Evolutionary conservation across 2,113 vertebrate genomes (phyloP).

Genomic region (Sinosuthora webbiana): DNA sequence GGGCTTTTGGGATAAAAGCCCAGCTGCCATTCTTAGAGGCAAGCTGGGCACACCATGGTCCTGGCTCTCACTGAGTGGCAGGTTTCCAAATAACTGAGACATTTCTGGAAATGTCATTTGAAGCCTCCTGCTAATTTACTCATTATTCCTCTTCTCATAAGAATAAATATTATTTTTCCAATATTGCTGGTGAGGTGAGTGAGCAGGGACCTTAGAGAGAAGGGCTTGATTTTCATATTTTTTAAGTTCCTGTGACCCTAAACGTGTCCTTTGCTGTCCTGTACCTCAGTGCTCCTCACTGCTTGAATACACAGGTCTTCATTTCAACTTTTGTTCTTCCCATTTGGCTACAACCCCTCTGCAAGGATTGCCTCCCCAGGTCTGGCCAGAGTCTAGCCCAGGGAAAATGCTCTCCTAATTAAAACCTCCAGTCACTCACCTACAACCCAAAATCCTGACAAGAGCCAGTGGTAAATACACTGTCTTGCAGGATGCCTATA

Average conservation of each 20-base stretch:
- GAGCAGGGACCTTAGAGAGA: background rate
- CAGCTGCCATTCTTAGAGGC: background rate
- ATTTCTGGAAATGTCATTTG: background rate
- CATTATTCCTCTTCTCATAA: background rate
- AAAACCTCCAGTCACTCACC: background rate
- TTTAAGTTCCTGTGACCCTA: background rate
- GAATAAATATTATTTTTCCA: background rate
- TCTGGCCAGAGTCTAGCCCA: background rate
- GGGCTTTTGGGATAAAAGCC: background rate
- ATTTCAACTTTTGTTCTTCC: background rate
- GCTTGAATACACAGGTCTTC: background rate
- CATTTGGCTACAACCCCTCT: background rate
- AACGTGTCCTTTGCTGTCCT: accelerated
- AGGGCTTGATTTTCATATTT: background rate
- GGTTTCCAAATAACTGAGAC: background rate
- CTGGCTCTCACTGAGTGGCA: background rate
- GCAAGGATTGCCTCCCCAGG: background rate
- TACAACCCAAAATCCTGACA: background rate
- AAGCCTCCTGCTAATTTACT: background rate
- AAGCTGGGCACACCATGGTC: background rate
- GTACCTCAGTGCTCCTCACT: background rate
- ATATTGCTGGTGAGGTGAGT: background rate
- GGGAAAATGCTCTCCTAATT: background rate
- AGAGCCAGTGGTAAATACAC: background rate
- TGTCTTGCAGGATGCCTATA: background rate